Evolutionary conservation across 2,113 vertebrate species (phyloP), one percentile per base, ranked within the genome.

Genomic region (Scophthalmus maximus): DNA sequence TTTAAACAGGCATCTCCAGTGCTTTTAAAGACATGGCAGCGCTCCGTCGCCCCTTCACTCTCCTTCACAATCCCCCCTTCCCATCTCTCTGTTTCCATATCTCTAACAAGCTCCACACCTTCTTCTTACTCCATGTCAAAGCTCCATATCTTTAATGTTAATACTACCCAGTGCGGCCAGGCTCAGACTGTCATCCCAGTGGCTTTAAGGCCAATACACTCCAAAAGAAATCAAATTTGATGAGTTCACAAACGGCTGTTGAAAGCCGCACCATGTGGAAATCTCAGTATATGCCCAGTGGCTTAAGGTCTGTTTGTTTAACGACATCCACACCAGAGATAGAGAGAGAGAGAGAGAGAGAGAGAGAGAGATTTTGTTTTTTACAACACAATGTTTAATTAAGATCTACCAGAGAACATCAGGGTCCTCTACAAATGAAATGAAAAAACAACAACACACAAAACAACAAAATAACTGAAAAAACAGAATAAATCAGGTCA

Each of bases 231-330:
- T 57, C 10, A 25, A 38, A 72, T 66, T 68, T 68, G 22, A 38
- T 73, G 57, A 46, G 42, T 46, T 46, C 42, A 46, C 42, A 46
- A 46, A 46, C 42, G 42, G 42, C 42, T 46, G 42, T 12, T 46
- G 42, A 46, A 46, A 46, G 18, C 50, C 1, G 74, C 56, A 47
- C 9, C 14, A 40, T 62, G 71, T 63, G 42, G 53, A 56, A 80
- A 67, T 71, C 44, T 71, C 27, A 27, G 44, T 22, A 8, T 79
- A 74, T 68, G 73, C 58, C 71, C 68, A 14, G 44, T 7, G 49
- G 68, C 80, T 60, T 23, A n/a, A 80, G 27, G 52, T 52, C 55
- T 70, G 68, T 79, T 79, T 83, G 63, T 78, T 83, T 76, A 69
- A 73, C 26, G 11, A 56, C 65, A 59, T 82, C 67, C 58, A 50